Evolutionary conservation across 1,140 invertebrate genomes (phyloP).

Genomic region (Drosophila carrolli): DNA sequence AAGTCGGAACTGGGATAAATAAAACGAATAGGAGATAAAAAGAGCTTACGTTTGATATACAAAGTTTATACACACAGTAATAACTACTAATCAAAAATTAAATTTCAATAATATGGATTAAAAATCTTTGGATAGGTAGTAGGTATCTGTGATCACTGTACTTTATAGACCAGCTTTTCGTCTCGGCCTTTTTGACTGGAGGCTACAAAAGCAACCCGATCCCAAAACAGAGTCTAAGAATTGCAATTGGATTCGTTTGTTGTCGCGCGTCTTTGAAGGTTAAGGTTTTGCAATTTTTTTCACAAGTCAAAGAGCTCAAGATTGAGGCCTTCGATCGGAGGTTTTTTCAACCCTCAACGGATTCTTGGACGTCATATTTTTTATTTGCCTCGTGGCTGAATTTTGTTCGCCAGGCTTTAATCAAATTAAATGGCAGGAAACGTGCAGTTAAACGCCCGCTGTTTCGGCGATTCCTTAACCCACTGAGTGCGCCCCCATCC

Average conservation of each 20-base stretch:
- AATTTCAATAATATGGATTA: too few species aligned
- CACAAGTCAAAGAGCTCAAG: conserved; percentile 7
- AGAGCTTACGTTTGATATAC: too few species aligned
- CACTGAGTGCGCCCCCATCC: conserved; percentile 8
- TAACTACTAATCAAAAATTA: too few species aligned
- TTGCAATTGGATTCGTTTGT: conserved; percentile 42
- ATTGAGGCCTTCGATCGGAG: conserved; percentile 18
- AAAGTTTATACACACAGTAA: too few species aligned
- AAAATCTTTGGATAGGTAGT: too few species aligned
- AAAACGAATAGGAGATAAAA: too few species aligned
- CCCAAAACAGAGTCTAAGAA: conserved; percentile 9
- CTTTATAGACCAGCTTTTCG: conserved; percentile 5
- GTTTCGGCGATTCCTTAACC: conserved; percentile 29
- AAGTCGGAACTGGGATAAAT: background rate
- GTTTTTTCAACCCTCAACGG: conserved; percentile 9
- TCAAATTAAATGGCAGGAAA: conserved; percentile 55
- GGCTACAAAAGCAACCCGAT: conserved; percentile 4
- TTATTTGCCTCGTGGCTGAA: conserved; percentile 8
- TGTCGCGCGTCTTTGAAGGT: conserved; percentile 38
- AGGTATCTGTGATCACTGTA: conserved; percentile 4
- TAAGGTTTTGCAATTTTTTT: conserved; percentile 24
- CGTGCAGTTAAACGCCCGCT: conserved; percentile 44
- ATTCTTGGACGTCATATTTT: conserved; percentile 20
- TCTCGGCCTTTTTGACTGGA: conserved; percentile 1
- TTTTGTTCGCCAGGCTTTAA: conserved; percentile 33